Evolutionary conservation across 2,113 vertebrate species (phyloP), one percentile per base, ranked within the genome.

Genomic region (Todiramphus saurophagus): DNA sequence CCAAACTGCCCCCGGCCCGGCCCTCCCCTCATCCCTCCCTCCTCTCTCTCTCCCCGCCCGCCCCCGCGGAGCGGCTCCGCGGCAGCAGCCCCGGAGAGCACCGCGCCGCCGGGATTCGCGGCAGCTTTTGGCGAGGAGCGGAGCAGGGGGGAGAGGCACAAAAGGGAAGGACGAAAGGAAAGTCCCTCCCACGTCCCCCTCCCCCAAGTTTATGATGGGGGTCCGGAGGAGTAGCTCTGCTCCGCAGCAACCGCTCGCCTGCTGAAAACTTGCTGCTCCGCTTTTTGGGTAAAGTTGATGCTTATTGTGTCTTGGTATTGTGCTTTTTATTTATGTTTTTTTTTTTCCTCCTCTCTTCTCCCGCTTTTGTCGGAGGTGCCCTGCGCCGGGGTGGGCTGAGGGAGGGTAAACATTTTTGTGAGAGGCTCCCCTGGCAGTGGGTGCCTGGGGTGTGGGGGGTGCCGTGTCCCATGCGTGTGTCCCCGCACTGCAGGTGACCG

Each of bases 161-260:
- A 92, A 92, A 95, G 95, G 94, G 96, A 91, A 95, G 94, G 95
- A 87, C 90, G 83, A 80, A 70, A 67, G 59, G 78, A 88, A 90
- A 87, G 93, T 96, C 94, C 93, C 87, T 93, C 95, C 92, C 89
- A 90, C 88, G 89, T 41, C 94, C 78, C 92, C 89, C 96, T 84
- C 91, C 82, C 93, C 95, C 96, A 92, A 95, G 94, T 78, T 97
- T 94, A 95, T 90, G 96, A 97, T 97, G 97, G 97, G 96, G 95
- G 94, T 88, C 92, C 79, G 89, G 93, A 68, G 60, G 60, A 81
- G 93, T 69, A 27, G 92, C 78, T 75, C 83, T n/a, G 89, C 92
- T 89, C 90, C 82, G 92, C 90, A 48, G 89, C 90, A 75, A 80
- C 87, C 73, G 73, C 93, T 90, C 92, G 76, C 89, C 79, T 91